Percentiles rank a stretch among this genome's conserved stretches.
Conservation (phyloP, 2,113 vertebrate genomes). For the Seriola rivoliana region DNA sequence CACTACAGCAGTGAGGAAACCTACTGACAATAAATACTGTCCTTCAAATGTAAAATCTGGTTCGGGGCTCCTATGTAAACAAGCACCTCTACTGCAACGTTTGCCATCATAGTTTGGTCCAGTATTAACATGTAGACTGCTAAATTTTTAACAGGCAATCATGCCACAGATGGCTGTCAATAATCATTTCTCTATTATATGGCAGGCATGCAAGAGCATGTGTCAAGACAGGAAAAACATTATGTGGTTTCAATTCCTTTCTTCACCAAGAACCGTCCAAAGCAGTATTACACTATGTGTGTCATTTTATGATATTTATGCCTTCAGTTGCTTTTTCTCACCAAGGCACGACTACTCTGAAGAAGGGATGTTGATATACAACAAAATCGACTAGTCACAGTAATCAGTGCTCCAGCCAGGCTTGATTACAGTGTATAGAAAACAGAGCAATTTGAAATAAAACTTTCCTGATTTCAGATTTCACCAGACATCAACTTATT, state of each 20-base stretch:
- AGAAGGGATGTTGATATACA: neutral
- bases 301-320: neutral
- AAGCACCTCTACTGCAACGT: neutral
- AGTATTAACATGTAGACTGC: constrained; percentile 2
- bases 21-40: constrained; percentile 11
- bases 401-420: neutral
- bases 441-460: neutral
- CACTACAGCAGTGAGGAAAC: neutral
- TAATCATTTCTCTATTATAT: constrained; percentile 1
- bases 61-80: constrained; percentile 20
- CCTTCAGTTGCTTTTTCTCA: constrained; percentile 15
- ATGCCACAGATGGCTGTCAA: neutral
- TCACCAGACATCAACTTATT: neutral
- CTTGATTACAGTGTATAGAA: neutral
- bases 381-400: neutral
- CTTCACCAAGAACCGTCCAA: constrained; percentile 1
- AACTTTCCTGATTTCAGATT: neutral
- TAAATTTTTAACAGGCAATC: neutral
- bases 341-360: neutral
- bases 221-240: constrained; percentile 41
- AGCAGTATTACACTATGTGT: neutral
- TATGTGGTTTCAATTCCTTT: constrained; percentile 62
- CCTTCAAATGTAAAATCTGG: constrained; percentile 15
- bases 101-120: neutral
- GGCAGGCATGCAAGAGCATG: constrained; percentile 21